These are phyloP conservation scores for Neodiprion lecontei DNA, from an alignment of 1,140 invertebrate species.

Conservation along the genomic window DNA sequence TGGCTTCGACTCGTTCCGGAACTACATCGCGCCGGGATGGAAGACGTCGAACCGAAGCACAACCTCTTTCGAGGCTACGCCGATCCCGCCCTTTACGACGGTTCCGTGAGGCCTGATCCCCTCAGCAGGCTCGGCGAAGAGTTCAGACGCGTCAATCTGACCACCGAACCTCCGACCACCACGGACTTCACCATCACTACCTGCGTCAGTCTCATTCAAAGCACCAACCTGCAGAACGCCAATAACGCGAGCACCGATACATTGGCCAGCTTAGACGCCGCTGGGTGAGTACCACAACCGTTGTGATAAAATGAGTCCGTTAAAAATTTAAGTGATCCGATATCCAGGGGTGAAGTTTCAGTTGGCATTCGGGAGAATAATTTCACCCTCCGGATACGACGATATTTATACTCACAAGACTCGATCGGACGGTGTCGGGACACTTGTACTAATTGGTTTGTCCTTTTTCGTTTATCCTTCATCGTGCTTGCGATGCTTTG, in stretches of 20 bases:
- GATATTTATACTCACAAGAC: too few relatives aligned
- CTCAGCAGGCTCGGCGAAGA: constrained; percentile 67
- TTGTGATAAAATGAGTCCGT: not conserved
- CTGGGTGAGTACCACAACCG: constrained; percentile 60
- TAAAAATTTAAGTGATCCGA: not conserved
- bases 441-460: too few relatives aligned
- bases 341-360: not conserved
- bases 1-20: constrained; percentile 94
- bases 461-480: too few relatives aligned
- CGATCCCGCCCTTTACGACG: constrained; percentile 82
- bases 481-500: too few relatives aligned
- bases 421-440: too few relatives aligned
- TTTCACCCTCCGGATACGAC: too few relatives aligned
- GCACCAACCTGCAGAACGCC: constrained; percentile 61
- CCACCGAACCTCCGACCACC: constrained; percentile 65
- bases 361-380: not conserved
- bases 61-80: constrained; percentile 85
- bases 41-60: constrained; percentile 82
- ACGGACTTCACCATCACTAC: constrained; percentile 61
- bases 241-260: constrained; percentile 73
- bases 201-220: constrained; percentile 63
- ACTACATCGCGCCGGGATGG: constrained; percentile 87
- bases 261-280: constrained; percentile 77
- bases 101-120: constrained; percentile 80
- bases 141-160: constrained; percentile 57